Evolutionary conservation across 1,140 invertebrate genomes (phyloP).

Genomic region (Catajapyx aquilonaris): DNA sequence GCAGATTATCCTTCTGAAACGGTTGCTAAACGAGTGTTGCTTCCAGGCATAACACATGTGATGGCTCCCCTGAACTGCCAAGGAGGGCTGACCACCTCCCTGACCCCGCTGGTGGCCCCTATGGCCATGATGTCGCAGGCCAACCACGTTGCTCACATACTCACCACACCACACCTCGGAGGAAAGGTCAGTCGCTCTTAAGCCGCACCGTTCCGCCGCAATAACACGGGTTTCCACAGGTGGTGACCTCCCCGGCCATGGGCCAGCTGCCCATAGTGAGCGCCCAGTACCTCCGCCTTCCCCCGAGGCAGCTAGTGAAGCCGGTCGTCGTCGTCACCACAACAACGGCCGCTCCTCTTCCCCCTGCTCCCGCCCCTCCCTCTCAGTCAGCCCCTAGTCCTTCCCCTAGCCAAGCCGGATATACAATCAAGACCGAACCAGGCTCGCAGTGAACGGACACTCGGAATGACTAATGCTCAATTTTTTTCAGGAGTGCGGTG

Average conservation of each 20-base stretch:
- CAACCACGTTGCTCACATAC: conserved; percentile 22
- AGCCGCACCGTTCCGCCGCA: conserved; percentile 8
- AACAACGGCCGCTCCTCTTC: conserved; percentile 8
- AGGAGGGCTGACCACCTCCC: conserved; percentile 17
- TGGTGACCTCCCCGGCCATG: conserved; percentile 23
- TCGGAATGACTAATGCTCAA: too few species aligned
- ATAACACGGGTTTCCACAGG: conserved; percentile 9
- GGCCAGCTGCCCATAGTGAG: conserved; percentile 24
- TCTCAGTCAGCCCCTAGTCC: too few species aligned
- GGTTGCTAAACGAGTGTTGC: too few species aligned
- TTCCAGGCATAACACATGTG: conserved; percentile 23
- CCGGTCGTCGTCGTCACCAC: conserved; percentile 21
- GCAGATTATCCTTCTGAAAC: too few species aligned
- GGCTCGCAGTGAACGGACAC: too few species aligned
- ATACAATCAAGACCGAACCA: too few species aligned
- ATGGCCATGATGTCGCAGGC: conserved; percentile 27
- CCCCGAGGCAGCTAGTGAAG: conserved; percentile 19
- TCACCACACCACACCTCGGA: conserved; percentile 14
- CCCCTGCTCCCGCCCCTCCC: too few species aligned
- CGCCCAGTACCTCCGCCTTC: conserved; percentile 26
- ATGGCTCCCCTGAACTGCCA: conserved; percentile 19
- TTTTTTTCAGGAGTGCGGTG: too few species aligned
- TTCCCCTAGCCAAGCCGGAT: too few species aligned
- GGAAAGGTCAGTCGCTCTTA: conserved; percentile 3
- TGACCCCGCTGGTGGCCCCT: conserved; percentile 24